Percentiles rank a stretch among this genome's conserved stretches.
Conservation (phyloP, 2,888 invertebrate species). For the Spodoptera littoralis region DNA sequence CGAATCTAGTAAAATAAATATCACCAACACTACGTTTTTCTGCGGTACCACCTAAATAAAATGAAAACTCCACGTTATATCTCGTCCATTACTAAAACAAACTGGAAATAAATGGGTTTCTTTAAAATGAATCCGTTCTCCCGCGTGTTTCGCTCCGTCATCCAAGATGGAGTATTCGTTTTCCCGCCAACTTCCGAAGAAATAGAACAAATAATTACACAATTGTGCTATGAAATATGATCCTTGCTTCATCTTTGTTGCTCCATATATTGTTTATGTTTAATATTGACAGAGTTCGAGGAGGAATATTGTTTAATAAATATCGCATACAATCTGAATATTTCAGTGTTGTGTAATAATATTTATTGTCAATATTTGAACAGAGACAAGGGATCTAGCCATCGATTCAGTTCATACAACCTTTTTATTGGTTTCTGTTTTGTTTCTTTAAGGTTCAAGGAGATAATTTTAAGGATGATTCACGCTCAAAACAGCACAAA, state of each 20-base stretch:
- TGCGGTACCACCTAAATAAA: not conserved
- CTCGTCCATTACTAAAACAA: conserved; percentile 33
- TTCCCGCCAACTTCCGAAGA: not conserved
- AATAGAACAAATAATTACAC: conserved; percentile 31
- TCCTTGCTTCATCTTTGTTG: conserved; percentile 11
- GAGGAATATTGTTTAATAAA: not conserved
- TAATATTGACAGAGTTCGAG: not conserved
- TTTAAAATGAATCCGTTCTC: conserved; percentile 31
- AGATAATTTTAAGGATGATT: too few species aligned
- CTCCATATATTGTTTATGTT: conserved; percentile 4
- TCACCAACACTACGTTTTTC: too few species aligned
- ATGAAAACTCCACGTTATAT: conserved; percentile 28
- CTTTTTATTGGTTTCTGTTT: too few species aligned
- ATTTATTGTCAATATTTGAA: too few species aligned
- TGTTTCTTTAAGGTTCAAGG: too few species aligned
- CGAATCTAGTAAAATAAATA: too few species aligned
- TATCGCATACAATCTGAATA: not conserved
- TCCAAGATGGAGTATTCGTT: conserved; percentile 24
- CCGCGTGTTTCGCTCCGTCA: conserved; percentile 19
- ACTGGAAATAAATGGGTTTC: conserved; percentile 41
- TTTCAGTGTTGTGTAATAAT: too few species aligned
- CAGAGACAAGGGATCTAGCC: too few species aligned
- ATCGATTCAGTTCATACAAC: too few species aligned
- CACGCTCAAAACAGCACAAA: too few species aligned
- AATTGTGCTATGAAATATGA: conserved; percentile 26